Base-by-base conservation (phyloP, 2,113 vertebrate genomes). In the Urocolius indicus region DNA sequence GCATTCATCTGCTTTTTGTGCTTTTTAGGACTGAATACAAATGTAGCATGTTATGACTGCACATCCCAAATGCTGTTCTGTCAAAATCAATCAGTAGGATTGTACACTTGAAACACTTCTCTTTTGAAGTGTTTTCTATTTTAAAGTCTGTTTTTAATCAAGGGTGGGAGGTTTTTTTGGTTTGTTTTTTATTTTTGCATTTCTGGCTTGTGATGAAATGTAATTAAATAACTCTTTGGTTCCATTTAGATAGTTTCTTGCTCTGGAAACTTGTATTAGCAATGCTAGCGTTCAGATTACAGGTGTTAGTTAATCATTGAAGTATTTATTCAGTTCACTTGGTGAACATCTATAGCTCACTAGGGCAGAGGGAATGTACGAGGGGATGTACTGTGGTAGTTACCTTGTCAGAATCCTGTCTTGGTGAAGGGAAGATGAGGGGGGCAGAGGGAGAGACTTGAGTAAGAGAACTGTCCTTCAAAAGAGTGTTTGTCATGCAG, bases 41-140 rank as follows among this genome's bases (percentile, higher is more conserved):
- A 80, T 1, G 2, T 69, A 80, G 17, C 5, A 2, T 54, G 32
- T 89, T 92, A 51, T 59, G 80, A 87, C 91, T 93, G 36, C 27
- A 32, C 38, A 63, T 89, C 52, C 38, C 30, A 57, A 65, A 65
- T 92, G 85, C 69, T 87, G 62, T 88, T 90, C 86, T 87, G 48
- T 92, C 18, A 71, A 45, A 89, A 87, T 81, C 52, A 61, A 41
- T 94, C 83, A 63, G 52, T 32, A 61, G 52, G 80, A 45, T 14
- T 68, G 57, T 71, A 65, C 29, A 55, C 38, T 84, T 93, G 86
- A 92, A 95, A 59, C 26, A 8, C 65, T 90, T 92, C 11, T 62
- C 32, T 80, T 88, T 66, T 86, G 55, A 89, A 94, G 58, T 67
- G 43, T 81, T 68, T 92, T 93, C 59, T 36, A 13, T 63, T 96